Conservation (phyloP, 2,113 vertebrate species). For the Calyptommatus sinebrachiatus region DNA sequence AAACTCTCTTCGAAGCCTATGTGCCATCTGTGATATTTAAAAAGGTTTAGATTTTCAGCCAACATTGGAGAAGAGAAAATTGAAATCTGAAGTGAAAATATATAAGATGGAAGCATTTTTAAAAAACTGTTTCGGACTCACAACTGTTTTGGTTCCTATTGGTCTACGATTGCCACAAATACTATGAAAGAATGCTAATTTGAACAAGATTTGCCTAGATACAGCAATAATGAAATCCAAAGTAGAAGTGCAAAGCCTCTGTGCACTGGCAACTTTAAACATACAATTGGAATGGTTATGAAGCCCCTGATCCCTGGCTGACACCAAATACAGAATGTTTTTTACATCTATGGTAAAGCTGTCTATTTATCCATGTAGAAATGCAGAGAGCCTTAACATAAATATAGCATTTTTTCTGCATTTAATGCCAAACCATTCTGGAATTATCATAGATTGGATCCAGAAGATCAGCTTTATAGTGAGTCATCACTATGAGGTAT, state of each 20-base stretch:
- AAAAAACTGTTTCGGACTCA: neutral
- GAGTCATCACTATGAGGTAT: no score
- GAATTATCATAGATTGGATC: no score
- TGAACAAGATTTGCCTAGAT: constrained; percentile 17
- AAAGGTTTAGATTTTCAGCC: constrained; percentile 52
- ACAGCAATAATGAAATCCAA: neutral
- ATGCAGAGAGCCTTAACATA: neutral
- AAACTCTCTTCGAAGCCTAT: constrained; percentile 43
- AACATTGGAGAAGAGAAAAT: constrained; percentile 36
- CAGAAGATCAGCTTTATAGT: no score
- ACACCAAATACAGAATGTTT: neutral
- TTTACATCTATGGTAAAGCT: neutral
- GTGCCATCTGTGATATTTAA: constrained; percentile 51
- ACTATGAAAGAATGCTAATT: constrained; percentile 16
- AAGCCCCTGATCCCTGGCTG: constrained; percentile 5
- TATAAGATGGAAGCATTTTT: constrained; percentile 11
- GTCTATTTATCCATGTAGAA: neutral
- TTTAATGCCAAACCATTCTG: neutral
- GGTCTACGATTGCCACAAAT: constrained; percentile 16
- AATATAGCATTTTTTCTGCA: neutral
- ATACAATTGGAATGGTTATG: neutral
- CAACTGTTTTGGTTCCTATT: neutral
- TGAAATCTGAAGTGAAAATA: constrained; percentile 36
- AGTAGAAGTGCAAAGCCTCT: neutral
- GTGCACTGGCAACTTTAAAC: neutral